Percentiles rank a stretch among this genome's conserved stretches.
These are phyloP conservation scores for Petrolisthes cinctipes DNA, from an alignment of 2,888 invertebrate species.

Conservation along the genomic window DNA sequence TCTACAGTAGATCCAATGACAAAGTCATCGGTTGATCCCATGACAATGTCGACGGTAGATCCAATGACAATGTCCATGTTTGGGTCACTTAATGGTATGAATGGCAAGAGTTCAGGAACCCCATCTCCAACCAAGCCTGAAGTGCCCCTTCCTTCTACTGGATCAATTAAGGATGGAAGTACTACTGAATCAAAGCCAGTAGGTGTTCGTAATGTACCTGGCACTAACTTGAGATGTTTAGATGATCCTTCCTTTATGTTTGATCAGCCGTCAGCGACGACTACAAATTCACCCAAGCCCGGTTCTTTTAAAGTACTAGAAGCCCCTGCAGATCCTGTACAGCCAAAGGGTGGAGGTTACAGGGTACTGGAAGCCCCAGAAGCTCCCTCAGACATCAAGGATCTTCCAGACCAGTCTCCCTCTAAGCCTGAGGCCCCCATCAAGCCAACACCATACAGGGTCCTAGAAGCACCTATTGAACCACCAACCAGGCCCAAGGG, in stretches of 20 bases:
- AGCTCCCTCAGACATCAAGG: constrained; percentile 55
- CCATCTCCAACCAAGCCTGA: constrained; percentile 65
- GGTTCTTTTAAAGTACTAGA: constrained; percentile 62
- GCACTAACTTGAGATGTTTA: constrained; percentile 64
- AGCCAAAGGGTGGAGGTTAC: constrained; percentile 58
- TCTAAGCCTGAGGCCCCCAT: constrained; percentile 50
- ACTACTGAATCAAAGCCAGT: constrained; percentile 53
- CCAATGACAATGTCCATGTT: constrained; percentile 65
- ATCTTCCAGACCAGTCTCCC: constrained; percentile 59
- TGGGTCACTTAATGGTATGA: constrained; percentile 65
- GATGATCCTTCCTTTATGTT: constrained; percentile 65
- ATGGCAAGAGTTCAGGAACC: constrained; percentile 65
- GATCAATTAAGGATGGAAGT: constrained; percentile 45
- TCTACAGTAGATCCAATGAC: no score
- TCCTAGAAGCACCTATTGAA: constrained; percentile 63
- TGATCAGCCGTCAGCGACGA: constrained; percentile 52
- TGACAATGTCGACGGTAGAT: neutral
- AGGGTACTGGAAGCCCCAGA: constrained; percentile 65
- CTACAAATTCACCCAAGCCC: constrained; percentile 54
- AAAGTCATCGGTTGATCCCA: no score
- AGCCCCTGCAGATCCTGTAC: constrained; percentile 54
- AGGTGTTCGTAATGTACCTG: constrained; percentile 61
- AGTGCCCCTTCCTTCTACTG: constrained; percentile 51
- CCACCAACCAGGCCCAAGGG: constrained; percentile 57
- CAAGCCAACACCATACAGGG: constrained; percentile 64